Evolutionary conservation across 2,797 vertebrate species (phyloP).

Genomic region (Adelosebastes latens): DNA sequence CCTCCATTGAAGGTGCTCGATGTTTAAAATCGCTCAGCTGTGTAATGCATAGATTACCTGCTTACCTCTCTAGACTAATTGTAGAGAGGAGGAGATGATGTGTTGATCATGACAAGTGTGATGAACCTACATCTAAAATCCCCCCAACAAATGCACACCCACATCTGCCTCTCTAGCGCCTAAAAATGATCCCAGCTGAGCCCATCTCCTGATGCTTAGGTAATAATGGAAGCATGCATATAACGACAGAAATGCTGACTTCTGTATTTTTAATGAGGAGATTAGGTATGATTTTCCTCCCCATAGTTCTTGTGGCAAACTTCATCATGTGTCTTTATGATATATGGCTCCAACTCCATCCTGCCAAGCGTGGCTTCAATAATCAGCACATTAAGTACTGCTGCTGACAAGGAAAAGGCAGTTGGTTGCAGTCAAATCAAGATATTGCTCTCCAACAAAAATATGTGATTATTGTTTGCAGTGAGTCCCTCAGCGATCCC

Average conservation of each 20-base stretch:
- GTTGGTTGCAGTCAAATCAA: conserved; percentile 60
- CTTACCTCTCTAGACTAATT: conserved; percentile 42
- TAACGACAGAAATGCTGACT: conserved; percentile 43
- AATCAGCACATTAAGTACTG: conserved; percentile 78
- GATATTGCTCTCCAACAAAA: conserved; percentile 76
- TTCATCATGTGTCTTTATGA: conserved; percentile 58
- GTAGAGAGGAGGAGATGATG: conserved; percentile 6
- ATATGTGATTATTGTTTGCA: conserved; percentile 82
- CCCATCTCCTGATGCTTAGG: conserved; percentile 43
- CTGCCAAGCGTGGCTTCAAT: conserved; percentile 73
- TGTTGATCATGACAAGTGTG: conserved; percentile 43
- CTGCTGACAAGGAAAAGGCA: conserved; percentile 75
- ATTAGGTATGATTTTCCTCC: conserved; percentile 71
- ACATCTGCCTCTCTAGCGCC: conserved; percentile 49
- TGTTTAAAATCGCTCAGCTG: conserved; percentile 45
- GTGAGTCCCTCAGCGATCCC: conserved; percentile 63
- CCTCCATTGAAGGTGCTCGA: conserved; percentile 22
- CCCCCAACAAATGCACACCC: conserved; percentile 30
- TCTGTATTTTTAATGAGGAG: conserved; percentile 70
- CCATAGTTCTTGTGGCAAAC: conserved; percentile 45
- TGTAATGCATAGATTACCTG: conserved; percentile 54
- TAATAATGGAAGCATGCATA: conserved; percentile 15
- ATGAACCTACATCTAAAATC: conserved; percentile 19
- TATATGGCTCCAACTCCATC: conserved; percentile 55
- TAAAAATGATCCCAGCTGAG: conserved; percentile 47